A percentile compares a stretch with the other conserved stretches of the same genome.
These are phyloP conservation scores for Hephaestus fuliginosus DNA, from an alignment of 2,797 vertebrate genomes.

Conservation along the genomic window DNA sequence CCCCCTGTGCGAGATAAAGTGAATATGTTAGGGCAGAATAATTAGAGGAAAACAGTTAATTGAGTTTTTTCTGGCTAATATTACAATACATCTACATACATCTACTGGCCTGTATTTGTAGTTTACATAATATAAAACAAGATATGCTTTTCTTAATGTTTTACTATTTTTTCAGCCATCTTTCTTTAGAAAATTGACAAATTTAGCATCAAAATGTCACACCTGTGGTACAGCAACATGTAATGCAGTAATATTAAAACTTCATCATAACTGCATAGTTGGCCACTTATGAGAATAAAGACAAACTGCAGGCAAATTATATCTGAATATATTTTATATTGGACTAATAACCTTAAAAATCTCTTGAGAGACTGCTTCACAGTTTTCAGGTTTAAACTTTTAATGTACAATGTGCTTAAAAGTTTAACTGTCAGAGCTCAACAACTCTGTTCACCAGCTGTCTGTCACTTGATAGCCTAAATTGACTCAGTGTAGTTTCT, in stretches of 20 bases:
- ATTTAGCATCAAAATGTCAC: not conserved
- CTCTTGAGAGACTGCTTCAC: not conserved
- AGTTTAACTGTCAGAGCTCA: not conserved
- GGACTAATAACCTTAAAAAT: not conserved
- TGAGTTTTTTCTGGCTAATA: not conserved
- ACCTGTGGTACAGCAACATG: not conserved
- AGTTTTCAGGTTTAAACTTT: too few relatives aligned
- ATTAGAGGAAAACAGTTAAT: not conserved
- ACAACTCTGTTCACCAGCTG: not conserved
- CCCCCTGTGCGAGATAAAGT: not conserved
- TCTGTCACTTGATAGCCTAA: not conserved
- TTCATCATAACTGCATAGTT: not conserved
- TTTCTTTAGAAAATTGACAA: not conserved
- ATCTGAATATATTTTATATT: not conserved
- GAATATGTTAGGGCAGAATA: not conserved
- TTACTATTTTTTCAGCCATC: not conserved
- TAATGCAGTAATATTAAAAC: not conserved
- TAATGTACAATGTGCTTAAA: not conserved
- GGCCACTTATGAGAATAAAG: too few relatives aligned
- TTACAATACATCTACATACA: too few relatives aligned
- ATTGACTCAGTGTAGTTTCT: too few relatives aligned
- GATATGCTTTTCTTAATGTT: not conserved
- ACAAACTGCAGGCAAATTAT: not conserved
- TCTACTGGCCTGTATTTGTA: not conserved
- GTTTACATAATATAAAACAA: not conserved